phyloP scores from a whole-genome alignment of 2,888 invertebrate species.

The Lordiphosa fenestrarum region DNA sequence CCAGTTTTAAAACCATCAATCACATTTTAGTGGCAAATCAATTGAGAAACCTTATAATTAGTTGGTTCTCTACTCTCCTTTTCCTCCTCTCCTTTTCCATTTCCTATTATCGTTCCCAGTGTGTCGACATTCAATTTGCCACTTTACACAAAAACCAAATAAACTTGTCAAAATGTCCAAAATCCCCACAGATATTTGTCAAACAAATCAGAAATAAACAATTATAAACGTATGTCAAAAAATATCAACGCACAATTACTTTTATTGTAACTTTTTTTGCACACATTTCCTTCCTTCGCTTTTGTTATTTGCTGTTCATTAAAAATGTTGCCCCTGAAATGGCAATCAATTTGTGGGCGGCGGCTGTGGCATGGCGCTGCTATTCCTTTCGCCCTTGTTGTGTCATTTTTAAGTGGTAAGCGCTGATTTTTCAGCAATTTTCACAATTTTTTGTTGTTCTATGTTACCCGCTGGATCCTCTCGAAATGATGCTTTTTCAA shows the following conservation, averaged over 20 bases:
- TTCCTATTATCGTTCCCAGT: not conserved
- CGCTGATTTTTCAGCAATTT: conserved; percentile 8
- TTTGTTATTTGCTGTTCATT: conserved; percentile 57
- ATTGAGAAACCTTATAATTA: too few species aligned
- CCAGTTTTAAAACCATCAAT: too few species aligned
- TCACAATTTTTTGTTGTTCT: conserved; percentile 6
- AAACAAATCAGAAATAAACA: conserved; percentile 30
- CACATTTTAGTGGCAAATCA: too few species aligned
- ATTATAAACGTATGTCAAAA: conserved; percentile 31
- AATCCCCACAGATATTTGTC: too few species aligned
- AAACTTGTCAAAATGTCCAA: not conserved
- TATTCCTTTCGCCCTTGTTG: conserved; percentile 1
- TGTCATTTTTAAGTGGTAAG: conserved; percentile 8
- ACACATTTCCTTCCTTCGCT: conserved; percentile 2
- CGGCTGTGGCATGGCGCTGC: conserved; percentile 2
- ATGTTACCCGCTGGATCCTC: conserved; percentile 33
- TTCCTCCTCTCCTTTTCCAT: not conserved
- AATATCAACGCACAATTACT: conserved; percentile 18
- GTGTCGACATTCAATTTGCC: not conserved
- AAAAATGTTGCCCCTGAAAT: conserved; percentile 64
- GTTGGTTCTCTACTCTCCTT: not conserved
- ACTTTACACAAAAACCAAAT: not conserved
- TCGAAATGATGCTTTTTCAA: conserved; percentile 57
- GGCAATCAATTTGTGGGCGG: conserved; percentile 56
- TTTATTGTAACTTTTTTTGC: conserved; percentile 10